Evolutionary conservation across 53 echinoderm and acorn worm genomes (phyloP).

Genomic region (Hippasteria phrygiana): DNA sequence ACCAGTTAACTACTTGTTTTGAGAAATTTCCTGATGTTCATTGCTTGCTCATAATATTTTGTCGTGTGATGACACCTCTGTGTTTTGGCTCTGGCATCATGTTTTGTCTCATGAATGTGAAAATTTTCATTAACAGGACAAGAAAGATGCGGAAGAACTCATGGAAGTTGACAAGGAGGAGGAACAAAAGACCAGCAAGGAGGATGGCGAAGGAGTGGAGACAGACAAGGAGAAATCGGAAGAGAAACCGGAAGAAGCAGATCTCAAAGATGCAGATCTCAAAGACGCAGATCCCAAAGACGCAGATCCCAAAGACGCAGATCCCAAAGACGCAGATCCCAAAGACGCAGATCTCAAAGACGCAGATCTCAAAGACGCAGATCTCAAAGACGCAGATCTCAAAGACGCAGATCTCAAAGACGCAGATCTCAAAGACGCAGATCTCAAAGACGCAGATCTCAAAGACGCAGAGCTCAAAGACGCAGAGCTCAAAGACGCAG

Average conservation of each 20-base stretch:
- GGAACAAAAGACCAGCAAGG: slow-evolving; percentile 29
- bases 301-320: slow-evolving; percentile 3
- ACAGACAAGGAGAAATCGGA: slow-evolving; percentile 26
- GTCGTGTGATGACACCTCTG: too few species aligned
- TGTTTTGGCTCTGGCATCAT: too few species aligned
- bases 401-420: neutral
- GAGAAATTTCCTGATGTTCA: too few species aligned
- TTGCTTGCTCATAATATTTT: too few species aligned
- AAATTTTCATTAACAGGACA: too few species aligned
- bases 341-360: neutral
- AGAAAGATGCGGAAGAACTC: slow-evolving; percentile 45
- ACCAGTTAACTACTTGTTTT: too few species aligned
- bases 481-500: too few species aligned
- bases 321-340: neutral
- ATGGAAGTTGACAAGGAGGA: slow-evolving; percentile 38
- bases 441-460: neutral
- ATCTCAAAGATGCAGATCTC: slow-evolving; percentile 36
- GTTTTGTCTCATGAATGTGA: too few species aligned
- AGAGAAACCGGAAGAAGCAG: slow-evolving; percentile 34
- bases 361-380: neutral
- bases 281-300: too few species aligned
- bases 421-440: neutral
- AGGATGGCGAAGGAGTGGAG: slow-evolving; percentile 52
- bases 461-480: neutral
- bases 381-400: neutral